Base-by-base conservation (phyloP, 2,888 invertebrate species). In the Acronicta aceris region DNA sequence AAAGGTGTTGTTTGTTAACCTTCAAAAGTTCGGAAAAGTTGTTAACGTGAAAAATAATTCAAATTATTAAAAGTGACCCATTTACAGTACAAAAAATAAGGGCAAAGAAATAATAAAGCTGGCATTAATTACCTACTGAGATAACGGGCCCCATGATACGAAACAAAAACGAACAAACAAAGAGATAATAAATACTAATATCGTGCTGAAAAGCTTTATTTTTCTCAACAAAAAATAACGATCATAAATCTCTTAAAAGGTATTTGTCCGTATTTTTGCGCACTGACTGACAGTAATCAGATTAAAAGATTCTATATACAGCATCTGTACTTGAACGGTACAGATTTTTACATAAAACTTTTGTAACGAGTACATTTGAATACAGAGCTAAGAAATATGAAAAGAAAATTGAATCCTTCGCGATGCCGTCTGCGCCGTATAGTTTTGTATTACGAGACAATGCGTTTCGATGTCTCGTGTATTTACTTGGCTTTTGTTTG, bases 331-430 rank as follows among this genome's bases (percentile, higher is more conserved):
- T 38, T 51, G 27, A 62, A 17, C 21, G 42, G 46, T 67, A 72
- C 62, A 59, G 17, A 59, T 61, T 58, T 57, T 50, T 43, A 58
- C 60, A 41, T 46, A 50, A 46, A 67, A 50, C 33, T 65, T 71
- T 71, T 50, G 49, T 33, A 45, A 57, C 15, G 45, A 57, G 46
- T 27, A 41, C 53, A 64, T 68, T 68, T 68, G 53, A 69, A 69
- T 67, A 59, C 68, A 74, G 74, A 51, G 53, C 40, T 49, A 41
- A 63, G 61, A 64, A 67, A 67, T 64, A 71, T 67, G 66, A 65
- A 77, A 70, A 71, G 67, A 63, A 81, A 81, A 74, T 79, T 71
- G 68, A 74, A 78, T 74, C 65, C 64, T 64, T 51, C 63, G 45
- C 66, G 56, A 66, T 62, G 74, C 43, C 30, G 64, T 67, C 67